A percentile compares a stretch with the other conserved stretches of the same genome.
Conservation (phyloP, 1,140 invertebrate species). For the Habropoda laboriosa region DNA sequence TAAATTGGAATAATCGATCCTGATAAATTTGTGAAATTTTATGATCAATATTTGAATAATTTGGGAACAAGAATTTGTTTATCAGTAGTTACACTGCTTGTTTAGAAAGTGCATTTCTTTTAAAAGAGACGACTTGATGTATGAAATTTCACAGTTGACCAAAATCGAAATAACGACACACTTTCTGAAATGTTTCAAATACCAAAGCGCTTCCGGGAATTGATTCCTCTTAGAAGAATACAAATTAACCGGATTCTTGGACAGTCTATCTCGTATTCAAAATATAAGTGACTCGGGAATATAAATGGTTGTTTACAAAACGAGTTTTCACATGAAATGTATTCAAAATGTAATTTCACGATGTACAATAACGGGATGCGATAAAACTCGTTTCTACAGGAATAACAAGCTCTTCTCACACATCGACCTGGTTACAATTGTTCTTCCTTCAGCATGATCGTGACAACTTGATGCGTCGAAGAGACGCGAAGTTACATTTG, state of each 20-base stretch:
- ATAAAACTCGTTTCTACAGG: background rate
- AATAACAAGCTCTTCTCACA: background rate
- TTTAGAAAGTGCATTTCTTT: no score
- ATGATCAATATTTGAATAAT: no score
- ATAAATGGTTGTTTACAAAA: background rate
- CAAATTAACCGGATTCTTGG: background rate
- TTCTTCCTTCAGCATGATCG: background rate
- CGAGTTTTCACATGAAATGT: background rate
- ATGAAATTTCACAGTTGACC: no score
- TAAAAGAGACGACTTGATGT: no score
- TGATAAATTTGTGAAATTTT: no score
- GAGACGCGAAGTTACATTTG: background rate
- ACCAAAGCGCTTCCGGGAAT: background rate
- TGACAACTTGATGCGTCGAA: no score
- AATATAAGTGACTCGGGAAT: background rate
- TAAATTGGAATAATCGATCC: no score
- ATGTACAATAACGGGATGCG: background rate
- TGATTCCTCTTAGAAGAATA: background rate
- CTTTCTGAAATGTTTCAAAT: background rate
- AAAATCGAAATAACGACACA: no score
- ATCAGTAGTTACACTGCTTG: no score
- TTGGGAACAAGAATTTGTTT: no score
- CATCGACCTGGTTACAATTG: background rate
- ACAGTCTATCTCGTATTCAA: background rate
- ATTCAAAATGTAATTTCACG: background rate